Conservation (phyloP, 2,888 invertebrate species). For the Diloba caeruleocephala region DNA sequence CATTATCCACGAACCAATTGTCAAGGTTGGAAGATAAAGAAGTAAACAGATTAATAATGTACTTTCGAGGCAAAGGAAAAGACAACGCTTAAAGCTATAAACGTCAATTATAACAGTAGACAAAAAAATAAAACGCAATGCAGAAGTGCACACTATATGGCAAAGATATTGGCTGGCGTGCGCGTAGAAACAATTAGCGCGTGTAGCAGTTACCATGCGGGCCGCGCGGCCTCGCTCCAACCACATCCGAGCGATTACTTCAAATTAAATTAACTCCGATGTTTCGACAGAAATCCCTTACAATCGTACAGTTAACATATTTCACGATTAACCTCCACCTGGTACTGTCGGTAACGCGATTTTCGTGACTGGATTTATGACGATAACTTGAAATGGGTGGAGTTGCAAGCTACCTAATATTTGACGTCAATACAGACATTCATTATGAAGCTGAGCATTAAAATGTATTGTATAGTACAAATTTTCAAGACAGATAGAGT, state of each 20-base stretch:
- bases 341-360: conserved; percentile 10
- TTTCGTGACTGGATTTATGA: conserved; percentile 24
- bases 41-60: no score
- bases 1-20: no score
- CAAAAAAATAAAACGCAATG: conserved; percentile 29
- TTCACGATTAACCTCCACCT: conserved; percentile 18
- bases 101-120: conserved; percentile 26
- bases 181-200: conserved; percentile 57
- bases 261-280: conserved; percentile 65
- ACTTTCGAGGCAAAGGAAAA: neutral
- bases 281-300: conserved; percentile 56
- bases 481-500: no score
- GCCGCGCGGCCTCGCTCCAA: conserved; percentile 38
- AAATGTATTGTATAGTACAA: neutral
- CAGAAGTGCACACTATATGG: conserved; percentile 23
- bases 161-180: conserved; percentile 28
- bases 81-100: conserved; percentile 3
- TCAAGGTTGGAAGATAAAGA: no score
- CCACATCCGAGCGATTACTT: conserved; percentile 60
- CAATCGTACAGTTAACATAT: conserved; percentile 15
- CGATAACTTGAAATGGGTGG: conserved; percentile 5
- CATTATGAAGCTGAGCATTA: neutral
- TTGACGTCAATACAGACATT: conserved; percentile 10
- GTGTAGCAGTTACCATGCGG: conserved; percentile 54
- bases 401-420: conserved; percentile 7